A percentile compares a stretch with the other conserved stretches of the same genome.
Conservation (phyloP, 1,140 invertebrate species). For the Nasonia longicornis region DNA sequence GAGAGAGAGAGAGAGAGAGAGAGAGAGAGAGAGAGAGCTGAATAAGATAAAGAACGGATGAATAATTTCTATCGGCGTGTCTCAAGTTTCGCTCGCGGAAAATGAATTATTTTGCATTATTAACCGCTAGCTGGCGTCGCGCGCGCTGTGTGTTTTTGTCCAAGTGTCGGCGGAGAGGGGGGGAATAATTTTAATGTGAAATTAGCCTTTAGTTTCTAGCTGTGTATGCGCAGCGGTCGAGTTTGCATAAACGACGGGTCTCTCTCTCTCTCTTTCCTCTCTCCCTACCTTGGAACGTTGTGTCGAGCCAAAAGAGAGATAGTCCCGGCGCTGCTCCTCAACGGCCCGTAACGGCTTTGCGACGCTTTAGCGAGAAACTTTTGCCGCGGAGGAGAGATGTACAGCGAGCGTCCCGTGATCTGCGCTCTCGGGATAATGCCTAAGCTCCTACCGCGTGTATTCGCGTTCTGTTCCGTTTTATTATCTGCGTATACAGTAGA, state of each 20-base stretch:
- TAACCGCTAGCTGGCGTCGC: background rate
- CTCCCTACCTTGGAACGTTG: background rate
- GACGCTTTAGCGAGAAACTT: constrained; percentile 16
- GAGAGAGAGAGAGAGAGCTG: background rate
- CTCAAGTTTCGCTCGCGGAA: background rate
- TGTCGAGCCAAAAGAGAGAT: constrained; percentile 17
- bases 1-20: background rate
- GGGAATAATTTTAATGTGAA: background rate
- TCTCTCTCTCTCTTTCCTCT: too few species aligned
- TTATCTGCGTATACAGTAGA: too few species aligned
- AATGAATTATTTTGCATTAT: constrained; percentile 31
- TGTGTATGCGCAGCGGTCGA: background rate
- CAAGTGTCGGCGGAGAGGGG: background rate
- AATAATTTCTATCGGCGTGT: constrained; percentile 33
- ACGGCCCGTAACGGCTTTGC: constrained; percentile 10
- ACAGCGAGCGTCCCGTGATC: too few species aligned
- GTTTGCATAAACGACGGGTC: constrained; percentile 35
- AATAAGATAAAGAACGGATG: constrained; percentile 40
- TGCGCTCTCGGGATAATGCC: too few species aligned
- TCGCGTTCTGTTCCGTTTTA: too few species aligned
- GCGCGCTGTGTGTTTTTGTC: background rate
- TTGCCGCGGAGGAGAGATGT: background rate
- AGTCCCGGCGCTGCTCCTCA: background rate
- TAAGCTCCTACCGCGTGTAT: too few species aligned
- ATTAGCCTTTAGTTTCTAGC: background rate